Base-by-base conservation (phyloP, 1,140 invertebrate species). In the Nixonia krombeini region DNA sequence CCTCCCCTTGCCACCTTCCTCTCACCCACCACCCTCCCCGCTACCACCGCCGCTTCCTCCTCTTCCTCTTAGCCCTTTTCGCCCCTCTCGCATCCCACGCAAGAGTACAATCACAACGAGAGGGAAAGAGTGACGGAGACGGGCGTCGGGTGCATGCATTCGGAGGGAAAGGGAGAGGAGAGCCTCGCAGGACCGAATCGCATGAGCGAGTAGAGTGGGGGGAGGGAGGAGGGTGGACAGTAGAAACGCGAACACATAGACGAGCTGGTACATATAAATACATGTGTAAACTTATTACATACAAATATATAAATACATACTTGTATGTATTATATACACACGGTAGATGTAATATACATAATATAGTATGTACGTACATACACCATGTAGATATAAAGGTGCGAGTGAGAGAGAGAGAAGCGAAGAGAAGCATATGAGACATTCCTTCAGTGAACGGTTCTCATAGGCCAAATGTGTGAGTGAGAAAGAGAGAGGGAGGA, bases 401-500 rank as follows among this genome's bases (percentile, higher is more conserved):
- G 69, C 50, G 55, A 63, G 57, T 40, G 57, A 50, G 65, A 46
- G 65, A 31, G 45, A 45, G 41, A 51, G 61, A 45, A 49, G 46
- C 61, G 62, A 64, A 70, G 47, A 57, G 70, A 72, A 65, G 62
- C 68, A 68, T 73, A 78, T 73, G 71, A 76, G 73, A 77, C 78
- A 76, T 79, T 80, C 75, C 78, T 80, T 76, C 51, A 62, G 73
- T 73, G 72, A 78, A 74, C 70, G 67, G 64, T 40, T 72, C 70
- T 37, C 53, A 9, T 44, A 9, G 1, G 9, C 15, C 21, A 40
- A 40, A 44, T 61, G 56, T 29, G 72, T 70, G 70, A 72, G 74
- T 70, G 72, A 71, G 76, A 73, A 75, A 76, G 75, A 70, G 65
- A 79, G n/a, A n/a, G n/a, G n/a, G n/a, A n/a, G n/a, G n/a, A n/a